phyloP scores from a whole-genome alignment of 2,113 vertebrate species.

The Alethe castanea region DNA sequence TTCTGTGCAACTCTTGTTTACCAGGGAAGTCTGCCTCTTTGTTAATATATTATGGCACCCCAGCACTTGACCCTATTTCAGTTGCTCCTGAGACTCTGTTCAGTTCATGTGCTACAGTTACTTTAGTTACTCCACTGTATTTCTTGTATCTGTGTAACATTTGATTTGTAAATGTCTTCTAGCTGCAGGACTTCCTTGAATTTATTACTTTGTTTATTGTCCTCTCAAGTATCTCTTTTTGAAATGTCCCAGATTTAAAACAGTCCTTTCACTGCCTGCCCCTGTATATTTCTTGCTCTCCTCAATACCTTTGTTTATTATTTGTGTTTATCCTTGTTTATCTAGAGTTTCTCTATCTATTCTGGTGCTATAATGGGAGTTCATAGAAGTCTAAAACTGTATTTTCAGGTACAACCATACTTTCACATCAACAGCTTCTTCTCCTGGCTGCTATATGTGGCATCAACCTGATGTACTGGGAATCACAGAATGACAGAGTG shows the following conservation, averaged over 20 bases:
- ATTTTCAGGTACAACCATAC: neutral
- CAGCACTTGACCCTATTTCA: neutral
- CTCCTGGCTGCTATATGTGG: neutral
- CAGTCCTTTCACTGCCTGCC: neutral
- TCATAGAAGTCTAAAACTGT: neutral
- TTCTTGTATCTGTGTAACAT: neutral
- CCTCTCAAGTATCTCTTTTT: neutral
- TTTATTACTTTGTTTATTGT: neutral
- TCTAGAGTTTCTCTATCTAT: neutral
- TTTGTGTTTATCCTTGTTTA: neutral
- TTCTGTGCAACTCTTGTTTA: neutral
- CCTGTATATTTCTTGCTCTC: neutral
- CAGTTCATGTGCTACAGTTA: neutral
- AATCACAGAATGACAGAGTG: neutral
- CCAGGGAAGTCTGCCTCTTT: neutral
- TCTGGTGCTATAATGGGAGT: neutral
- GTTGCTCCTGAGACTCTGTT: neutral
- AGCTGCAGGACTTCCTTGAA: neutral
- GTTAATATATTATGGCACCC: neutral
- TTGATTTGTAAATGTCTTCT: neutral
- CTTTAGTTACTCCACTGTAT: neutral
- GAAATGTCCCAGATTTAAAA: neutral
- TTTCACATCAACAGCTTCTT: neutral
- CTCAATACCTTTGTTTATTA: neutral
- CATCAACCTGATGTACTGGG: accelerated